Conservation (phyloP, 2,888 invertebrate species). For the Prenolepis imparis region DNA sequence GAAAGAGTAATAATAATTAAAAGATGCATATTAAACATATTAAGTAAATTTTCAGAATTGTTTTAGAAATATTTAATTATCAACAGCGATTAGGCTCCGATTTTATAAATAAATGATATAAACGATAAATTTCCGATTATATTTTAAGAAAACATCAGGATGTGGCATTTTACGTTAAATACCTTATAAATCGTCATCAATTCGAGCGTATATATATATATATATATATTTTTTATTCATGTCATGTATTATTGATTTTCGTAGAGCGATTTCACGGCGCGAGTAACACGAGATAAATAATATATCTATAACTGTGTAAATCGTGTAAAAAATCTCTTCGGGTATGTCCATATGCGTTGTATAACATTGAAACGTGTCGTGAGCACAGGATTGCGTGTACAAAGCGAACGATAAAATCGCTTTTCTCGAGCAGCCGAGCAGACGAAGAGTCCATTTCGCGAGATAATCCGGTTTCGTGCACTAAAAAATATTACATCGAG, state of each 20-base stretch:
- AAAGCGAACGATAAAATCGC: conserved; percentile 39
- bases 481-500: conserved; percentile 59
- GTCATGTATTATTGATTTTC: neutral
- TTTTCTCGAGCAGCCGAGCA: conserved; percentile 51
- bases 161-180: neutral
- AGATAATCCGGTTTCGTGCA: conserved; percentile 65
- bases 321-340: neutral
- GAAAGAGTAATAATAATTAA: neutral
- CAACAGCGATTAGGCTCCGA: neutral
- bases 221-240: neutral
- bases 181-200: neutral
- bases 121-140: neutral
- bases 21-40: no score
- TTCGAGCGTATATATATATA: conserved; percentile 4
- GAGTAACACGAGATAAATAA: neutral
- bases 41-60: neutral
- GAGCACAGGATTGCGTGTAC: conserved; percentile 28
- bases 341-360: neutral
- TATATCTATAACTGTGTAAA: neutral
- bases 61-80: neutral
- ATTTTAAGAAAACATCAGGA: neutral
- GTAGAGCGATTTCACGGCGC: neutral
- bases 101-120: neutral
- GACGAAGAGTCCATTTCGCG: conserved; percentile 50
- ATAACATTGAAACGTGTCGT: conserved; percentile 18